Evolutionary conservation across 2,888 invertebrate genomes (phyloP).

Genomic region (Leistus spinibarbis): DNA sequence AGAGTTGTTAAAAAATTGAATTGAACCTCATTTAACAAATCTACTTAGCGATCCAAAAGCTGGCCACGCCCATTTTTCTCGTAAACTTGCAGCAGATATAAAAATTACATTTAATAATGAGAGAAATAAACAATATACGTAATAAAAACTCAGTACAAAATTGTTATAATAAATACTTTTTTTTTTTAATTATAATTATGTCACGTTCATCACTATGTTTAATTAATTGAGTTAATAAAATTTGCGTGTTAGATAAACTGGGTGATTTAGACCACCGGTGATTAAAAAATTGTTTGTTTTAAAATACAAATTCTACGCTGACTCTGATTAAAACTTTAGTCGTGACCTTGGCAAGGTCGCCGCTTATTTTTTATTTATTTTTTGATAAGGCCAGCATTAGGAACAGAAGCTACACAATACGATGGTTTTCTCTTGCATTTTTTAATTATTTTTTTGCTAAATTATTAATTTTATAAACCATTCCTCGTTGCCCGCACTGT

Average conservation of each 20-base stretch:
- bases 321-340: neutral
- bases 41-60: conserved; percentile 25
- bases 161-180: neutral
- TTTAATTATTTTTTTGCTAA: neutral
- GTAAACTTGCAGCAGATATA: neutral
- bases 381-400: conserved; percentile 31
- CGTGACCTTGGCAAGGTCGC: neutral
- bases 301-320: neutral
- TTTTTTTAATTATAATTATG: neutral
- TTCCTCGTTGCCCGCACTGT: conserved; percentile 31
- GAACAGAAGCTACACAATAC: conserved; percentile 35
- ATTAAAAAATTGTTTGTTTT: neutral
- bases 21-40: neutral
- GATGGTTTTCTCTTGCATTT: conserved; percentile 19
- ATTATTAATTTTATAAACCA: neutral
- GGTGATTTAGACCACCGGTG: neutral
- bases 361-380: neutral
- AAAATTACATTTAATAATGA: neutral
- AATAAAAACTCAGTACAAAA: neutral
- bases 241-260: neutral
- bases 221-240: neutral
- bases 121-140: neutral
- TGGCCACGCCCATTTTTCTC: conserved; percentile 9
- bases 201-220: neutral
- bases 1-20: neutral